phyloP scores from a whole-genome alignment of 2,888 invertebrate species.

The Lumbricus terrestris region DNA sequence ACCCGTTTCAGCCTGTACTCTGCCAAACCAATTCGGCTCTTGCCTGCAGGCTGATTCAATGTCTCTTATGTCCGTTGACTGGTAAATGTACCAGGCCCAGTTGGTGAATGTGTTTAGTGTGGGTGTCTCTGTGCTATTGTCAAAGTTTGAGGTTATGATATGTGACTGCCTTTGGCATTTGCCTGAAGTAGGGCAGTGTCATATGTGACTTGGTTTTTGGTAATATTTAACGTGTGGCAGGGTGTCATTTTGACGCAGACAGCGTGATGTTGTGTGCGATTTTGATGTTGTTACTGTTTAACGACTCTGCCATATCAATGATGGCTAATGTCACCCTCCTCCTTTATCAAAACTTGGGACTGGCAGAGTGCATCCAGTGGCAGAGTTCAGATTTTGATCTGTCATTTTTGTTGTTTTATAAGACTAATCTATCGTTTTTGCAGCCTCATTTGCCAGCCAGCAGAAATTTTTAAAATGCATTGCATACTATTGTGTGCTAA shows the following conservation, averaged over 20 bases:
- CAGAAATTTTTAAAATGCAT: not conserved
- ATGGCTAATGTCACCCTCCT: no score
- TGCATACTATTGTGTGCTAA: not conserved
- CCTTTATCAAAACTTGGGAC: no score
- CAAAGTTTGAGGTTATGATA: not conserved
- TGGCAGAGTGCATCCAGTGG: no score
- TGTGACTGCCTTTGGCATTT: not conserved
- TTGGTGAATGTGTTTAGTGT: not conserved
- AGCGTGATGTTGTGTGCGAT: not conserved
- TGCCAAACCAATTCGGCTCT: not conserved
- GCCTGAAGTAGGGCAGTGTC: not conserved
- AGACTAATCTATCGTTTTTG: no score
- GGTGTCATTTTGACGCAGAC: not conserved
- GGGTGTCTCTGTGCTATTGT: not conserved
- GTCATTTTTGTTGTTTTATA: no score
- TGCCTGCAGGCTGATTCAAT: no score
- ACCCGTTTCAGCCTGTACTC: no score
- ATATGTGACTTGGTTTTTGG: not conserved
- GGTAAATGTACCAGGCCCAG: not conserved
- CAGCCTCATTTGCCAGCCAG: not conserved
- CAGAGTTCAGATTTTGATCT: no score
- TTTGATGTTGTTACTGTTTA: not conserved
- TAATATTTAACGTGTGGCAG: not conserved
- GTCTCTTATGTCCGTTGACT: not conserved
- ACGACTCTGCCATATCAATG: no score